Base-by-base conservation (phyloP, 2,888 invertebrate species). In the Hetaerina titia region DNA sequence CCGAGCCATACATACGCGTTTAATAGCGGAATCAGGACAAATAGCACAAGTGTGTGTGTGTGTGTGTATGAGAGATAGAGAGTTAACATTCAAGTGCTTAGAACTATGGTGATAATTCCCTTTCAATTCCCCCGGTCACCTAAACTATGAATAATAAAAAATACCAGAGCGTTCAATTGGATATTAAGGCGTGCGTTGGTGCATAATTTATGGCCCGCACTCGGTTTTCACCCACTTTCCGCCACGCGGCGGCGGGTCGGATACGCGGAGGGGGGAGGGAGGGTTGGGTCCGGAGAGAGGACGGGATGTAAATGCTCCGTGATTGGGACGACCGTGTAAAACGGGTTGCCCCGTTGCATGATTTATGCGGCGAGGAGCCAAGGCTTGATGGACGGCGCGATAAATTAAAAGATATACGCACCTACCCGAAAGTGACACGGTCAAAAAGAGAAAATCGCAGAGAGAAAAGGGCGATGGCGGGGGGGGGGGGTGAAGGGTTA, bases 401-500 rank as follows among this genome's bases (percentile, higher is more conserved):
- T 81, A 81, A 81, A 81, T 81, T 81, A 81, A 81, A 81, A 81
- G 81, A 31, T 81, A 81, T 31, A 45, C 45, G n/a, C n/a, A n/a
- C n/a, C 1, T 45, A 31, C 81, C 81, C 31, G 81, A 81, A 81
- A 81, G 81, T 81, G 81, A 81, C 81, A 81, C 25, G 81, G 15
- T 81, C 81, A 31, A 81, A 81, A 81, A 81, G 81, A 81, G 81
- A 81, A 81, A 81, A 81, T 31, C 31, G 31, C 45, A 45, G 45
- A 45, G 45, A 45, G 45, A 4, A 45, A 45, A 45, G 45, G 45
- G 45, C 45, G 45, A 45, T 45, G 45, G 45, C 4, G 45, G 45
- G 81, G 11, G 31, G 13, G 0, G 69, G n/a, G 22, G 7, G 69
- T 4, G 2, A 6, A 69, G 22, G 69, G 45, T 45, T 45, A 4